phyloP scores from a whole-genome alignment of 2,888 invertebrate species.

The Lymantria monacha region DNA sequence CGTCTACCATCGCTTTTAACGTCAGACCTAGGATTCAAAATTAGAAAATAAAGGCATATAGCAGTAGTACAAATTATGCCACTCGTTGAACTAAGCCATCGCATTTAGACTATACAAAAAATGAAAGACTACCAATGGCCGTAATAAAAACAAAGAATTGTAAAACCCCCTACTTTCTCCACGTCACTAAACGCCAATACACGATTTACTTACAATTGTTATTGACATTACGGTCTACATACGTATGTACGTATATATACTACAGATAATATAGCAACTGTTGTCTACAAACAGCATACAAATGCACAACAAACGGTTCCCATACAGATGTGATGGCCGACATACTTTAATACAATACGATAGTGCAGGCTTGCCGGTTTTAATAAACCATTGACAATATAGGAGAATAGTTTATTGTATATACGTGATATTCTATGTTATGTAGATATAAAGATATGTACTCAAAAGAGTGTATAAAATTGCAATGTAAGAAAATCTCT shows the following conservation, averaged over 20 bases:
- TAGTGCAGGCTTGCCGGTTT: constrained; percentile 22
- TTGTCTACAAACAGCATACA: constrained; percentile 52
- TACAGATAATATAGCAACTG: constrained; percentile 55
- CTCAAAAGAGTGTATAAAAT: too few species aligned
- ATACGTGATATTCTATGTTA: neutral
- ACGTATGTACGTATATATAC: constrained; percentile 40
- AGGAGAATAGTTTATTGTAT: neutral
- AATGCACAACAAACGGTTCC: constrained; percentile 55
- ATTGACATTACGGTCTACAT: constrained; percentile 54
- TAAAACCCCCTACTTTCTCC: constrained; percentile 24
- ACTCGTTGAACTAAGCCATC: too few species aligned
- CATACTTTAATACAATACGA: constrained; percentile 50
- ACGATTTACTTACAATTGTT: constrained; percentile 31
- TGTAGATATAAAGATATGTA: too few species aligned
- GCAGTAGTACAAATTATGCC: too few species aligned
- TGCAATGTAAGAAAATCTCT: too few species aligned
- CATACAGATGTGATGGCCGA: constrained; percentile 41
- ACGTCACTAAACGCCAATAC: constrained; percentile 9
- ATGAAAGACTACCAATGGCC: too few species aligned
- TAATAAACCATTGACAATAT: constrained; percentile 10
- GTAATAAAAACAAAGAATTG: neutral
- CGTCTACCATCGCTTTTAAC: too few species aligned
- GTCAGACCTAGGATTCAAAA: too few species aligned
- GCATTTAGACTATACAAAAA: too few species aligned
- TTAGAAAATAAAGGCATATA: too few species aligned